Conservation (phyloP, 2,113 vertebrate genomes). For the Callopanchax toddi region DNA sequence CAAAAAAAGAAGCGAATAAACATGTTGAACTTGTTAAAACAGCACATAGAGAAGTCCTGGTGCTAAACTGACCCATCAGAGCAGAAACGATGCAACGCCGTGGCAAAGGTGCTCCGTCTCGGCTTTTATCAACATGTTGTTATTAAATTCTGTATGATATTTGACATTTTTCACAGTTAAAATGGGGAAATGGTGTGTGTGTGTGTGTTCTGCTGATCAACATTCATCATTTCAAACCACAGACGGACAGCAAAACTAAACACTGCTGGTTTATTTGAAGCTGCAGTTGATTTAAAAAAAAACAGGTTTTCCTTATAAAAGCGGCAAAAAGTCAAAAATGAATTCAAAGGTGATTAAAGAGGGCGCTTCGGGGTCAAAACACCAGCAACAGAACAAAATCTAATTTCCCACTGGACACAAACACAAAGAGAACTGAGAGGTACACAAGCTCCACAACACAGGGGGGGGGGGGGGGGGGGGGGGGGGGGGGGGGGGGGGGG, state of each 20-base stretch:
- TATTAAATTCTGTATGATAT: too few species aligned
- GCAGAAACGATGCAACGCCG: neutral
- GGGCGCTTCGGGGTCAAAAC: neutral
- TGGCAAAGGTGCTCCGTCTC: neutral
- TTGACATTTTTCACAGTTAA: neutral
- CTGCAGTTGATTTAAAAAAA: neutral
- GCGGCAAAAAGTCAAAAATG: neutral
- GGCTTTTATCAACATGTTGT: neutral
- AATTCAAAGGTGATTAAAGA: neutral
- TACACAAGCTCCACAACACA: neutral
- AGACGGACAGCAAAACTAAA: neutral
- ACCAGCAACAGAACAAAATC: neutral
- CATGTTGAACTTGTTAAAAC: neutral
- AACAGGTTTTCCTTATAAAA: neutral
- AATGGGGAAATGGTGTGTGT: neutral
- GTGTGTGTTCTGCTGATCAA: neutral
- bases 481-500: too few species aligned
- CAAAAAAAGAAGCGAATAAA: neutral
- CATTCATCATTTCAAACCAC: neutral
- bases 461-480: too few species aligned
- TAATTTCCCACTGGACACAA: neutral
- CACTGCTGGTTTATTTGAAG: constrained; percentile 16
- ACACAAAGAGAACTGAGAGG: neutral
- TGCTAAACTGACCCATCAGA: neutral
- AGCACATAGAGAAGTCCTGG: neutral